phyloP scores from a whole-genome alignment of 2,113 vertebrate genomes.

The Scolopax mira region DNA sequence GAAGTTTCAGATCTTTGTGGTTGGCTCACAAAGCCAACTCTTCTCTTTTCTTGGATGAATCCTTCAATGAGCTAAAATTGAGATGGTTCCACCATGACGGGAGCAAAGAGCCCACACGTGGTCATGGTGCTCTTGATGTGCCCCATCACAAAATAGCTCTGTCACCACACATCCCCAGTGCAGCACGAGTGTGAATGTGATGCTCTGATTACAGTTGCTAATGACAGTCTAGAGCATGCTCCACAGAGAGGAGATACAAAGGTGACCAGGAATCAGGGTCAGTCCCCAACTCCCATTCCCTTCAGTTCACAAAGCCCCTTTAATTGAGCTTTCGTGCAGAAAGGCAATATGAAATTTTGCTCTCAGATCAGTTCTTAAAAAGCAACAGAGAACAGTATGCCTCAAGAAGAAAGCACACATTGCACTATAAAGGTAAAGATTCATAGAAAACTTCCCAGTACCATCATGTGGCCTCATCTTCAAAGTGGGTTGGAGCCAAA shows the following conservation, averaged over 20 bases:
- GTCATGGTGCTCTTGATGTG: background rate
- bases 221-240: background rate
- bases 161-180: background rate
- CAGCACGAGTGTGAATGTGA: background rate
- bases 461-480: conserved; percentile 12
- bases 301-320: background rate
- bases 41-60: background rate
- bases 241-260: background rate
- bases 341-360: background rate
- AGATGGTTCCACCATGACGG: background rate
- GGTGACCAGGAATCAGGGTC: background rate
- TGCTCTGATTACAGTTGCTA: conserved; percentile 9
- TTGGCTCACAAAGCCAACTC: background rate
- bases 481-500: conserved; percentile 13
- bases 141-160: background rate
- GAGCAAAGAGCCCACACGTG: background rate
- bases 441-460: background rate
- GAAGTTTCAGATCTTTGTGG: background rate
- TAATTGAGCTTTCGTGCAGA: background rate
- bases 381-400: background rate
- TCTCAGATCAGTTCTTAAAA: background rate
- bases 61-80: background rate
- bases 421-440: background rate
- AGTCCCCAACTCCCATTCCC: background rate
- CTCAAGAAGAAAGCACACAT: background rate